Conservation (phyloP, 1,140 invertebrate species). For the Drosophila kurseongensis region DNA sequence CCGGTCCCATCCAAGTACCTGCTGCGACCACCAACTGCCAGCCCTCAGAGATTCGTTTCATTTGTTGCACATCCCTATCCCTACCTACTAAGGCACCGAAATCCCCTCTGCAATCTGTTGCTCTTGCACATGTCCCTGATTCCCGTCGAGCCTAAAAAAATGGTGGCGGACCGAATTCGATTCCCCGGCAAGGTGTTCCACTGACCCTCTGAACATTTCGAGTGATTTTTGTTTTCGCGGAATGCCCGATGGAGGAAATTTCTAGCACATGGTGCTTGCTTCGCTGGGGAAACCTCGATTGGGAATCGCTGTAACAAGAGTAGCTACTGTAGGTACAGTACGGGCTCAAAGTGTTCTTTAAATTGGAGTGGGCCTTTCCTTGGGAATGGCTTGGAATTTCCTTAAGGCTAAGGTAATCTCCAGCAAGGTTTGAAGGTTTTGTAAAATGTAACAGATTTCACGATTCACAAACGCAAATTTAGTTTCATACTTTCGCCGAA, state of each 20-base stretch:
- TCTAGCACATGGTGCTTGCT: slow-evolving; percentile 29
- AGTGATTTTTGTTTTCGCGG: slow-evolving; percentile 47
- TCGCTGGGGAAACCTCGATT: slow-evolving; percentile 19
- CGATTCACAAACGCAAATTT: too few species aligned
- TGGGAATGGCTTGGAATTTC: not conserved
- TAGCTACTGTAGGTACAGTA: slow-evolving; percentile 49
- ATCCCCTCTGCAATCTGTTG: slow-evolving; percentile 67
- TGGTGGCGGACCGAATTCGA: slow-evolving; percentile 55
- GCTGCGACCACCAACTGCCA: slow-evolving; percentile 71
- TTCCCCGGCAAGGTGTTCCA: slow-evolving; percentile 76
- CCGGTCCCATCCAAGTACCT: slow-evolving; percentile 53
- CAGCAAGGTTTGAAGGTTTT: not conserved
- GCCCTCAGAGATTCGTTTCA: slow-evolving; percentile 69
- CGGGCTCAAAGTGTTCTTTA: not conserved
- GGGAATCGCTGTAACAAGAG: slow-evolving; percentile 1
- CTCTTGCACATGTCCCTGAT: slow-evolving; percentile 69
- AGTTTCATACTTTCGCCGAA: too few species aligned
- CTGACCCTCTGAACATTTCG: slow-evolving; percentile 62
- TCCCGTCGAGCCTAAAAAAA: slow-evolving; percentile 55
- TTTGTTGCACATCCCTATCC: slow-evolving; percentile 53
- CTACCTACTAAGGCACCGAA: not conserved
- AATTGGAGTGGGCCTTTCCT: not conserved
- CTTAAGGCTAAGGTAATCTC: not conserved
- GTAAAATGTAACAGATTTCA: too few species aligned
- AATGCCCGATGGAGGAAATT: slow-evolving; percentile 21